phyloP scores from a whole-genome alignment of 1,140 invertebrate genomes.

The Ips typographus region DNA sequence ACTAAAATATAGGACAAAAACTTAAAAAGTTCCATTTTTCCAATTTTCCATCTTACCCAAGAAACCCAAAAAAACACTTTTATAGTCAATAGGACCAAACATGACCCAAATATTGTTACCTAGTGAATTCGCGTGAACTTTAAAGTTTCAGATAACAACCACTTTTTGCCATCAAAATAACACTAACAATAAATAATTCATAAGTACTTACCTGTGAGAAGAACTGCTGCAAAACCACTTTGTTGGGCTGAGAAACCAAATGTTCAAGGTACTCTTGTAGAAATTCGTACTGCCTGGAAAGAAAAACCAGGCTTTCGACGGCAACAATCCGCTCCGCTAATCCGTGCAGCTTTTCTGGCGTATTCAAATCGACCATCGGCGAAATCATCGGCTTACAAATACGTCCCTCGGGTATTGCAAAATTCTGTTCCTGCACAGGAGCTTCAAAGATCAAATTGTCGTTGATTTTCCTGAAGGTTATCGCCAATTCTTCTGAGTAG shows the following conservation, averaged over 20 bases:
- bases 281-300: slow-evolving; percentile 82
- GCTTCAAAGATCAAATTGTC: slow-evolving; percentile 56
- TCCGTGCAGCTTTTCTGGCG: slow-evolving; percentile 75
- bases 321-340: slow-evolving; percentile 85
- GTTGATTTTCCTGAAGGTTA: slow-evolving; percentile 73
- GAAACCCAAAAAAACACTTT: no score
- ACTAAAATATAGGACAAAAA: no score
- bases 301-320: slow-evolving; percentile 88
- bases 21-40: no score
- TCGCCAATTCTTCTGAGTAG: slow-evolving; percentile 68
- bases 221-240: slow-evolving; percentile 73
- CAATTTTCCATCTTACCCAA: no score
- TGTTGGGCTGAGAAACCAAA: slow-evolving; percentile 64
- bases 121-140: no score
- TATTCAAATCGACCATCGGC: slow-evolving; percentile 69
- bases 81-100: no score
- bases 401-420: slow-evolving; percentile 51
- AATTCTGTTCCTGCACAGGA: slow-evolving; percentile 39
- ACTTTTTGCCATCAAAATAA: no score
- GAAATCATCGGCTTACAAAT: slow-evolving; percentile 68
- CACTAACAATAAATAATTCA: no score
- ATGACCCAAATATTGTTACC: no score
- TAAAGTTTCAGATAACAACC: no score
- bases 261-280: slow-evolving; percentile 81
- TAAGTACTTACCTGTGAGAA: slow-evolving; percentile 58